Evolutionary conservation across 2,113 vertebrate genomes (phyloP).

Genomic region (Odocoileus virginianus): DNA sequence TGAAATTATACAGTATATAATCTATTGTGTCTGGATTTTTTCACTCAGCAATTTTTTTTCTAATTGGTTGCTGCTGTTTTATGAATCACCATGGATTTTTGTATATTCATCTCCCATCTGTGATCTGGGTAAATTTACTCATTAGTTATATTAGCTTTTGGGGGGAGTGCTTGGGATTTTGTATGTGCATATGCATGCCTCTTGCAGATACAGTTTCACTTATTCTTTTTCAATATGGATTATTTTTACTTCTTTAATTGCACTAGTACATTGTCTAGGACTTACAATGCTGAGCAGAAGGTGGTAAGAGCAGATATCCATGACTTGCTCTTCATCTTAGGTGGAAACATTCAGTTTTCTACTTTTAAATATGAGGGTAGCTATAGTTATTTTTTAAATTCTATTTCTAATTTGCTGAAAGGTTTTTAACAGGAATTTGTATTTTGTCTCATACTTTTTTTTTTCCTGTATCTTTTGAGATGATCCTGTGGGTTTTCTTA

Average conservation of each 20-base stretch:
- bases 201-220: neutral
- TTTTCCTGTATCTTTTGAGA: neutral
- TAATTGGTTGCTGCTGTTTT: neutral
- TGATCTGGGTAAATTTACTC: neutral
- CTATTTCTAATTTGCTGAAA: neutral
- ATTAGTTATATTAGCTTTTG: neutral
- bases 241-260: neutral
- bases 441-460: neutral
- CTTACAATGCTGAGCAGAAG: neutral
- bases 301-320: neutral
- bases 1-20: neutral
- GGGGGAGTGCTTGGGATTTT: neutral
- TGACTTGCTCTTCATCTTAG: neutral
- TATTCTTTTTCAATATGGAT: neutral
- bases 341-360: neutral
- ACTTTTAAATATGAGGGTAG: neutral
- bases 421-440: neutral
- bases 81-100: neutral
- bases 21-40: neutral
- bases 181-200: neutral
- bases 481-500: neutral
- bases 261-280: neutral
- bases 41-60: neutral
- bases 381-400: neutral
- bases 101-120: neutral